Percentiles rank a stretch among this genome's conserved stretches.
Conservation (phyloP, 2,113 vertebrate species). For the Xenopus borealis region DNA sequence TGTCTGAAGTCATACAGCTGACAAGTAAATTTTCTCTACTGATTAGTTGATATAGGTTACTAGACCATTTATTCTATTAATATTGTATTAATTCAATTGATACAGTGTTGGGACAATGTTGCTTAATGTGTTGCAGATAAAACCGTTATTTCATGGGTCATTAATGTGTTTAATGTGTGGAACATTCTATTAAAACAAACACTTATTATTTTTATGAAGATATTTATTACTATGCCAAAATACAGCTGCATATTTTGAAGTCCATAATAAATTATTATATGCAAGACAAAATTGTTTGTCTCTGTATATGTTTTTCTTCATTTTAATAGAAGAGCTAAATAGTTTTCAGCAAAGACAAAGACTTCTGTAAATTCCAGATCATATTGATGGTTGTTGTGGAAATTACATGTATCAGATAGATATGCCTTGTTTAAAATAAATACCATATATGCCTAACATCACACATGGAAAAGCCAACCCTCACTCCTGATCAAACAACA, state of each 20-base stretch:
- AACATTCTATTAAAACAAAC: slow-evolving; percentile 70
- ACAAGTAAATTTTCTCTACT: no score
- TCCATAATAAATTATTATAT: slow-evolving; percentile 31
- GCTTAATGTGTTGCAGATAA: slow-evolving; percentile 70
- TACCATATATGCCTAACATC: no score
- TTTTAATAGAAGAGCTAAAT: slow-evolving; percentile 17
- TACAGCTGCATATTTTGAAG: slow-evolving; percentile 44
- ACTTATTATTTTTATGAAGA: slow-evolving; percentile 66
- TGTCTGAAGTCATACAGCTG: no score
- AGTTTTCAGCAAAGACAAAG: slow-evolving; percentile 22
- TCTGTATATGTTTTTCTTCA: slow-evolving; percentile 1
- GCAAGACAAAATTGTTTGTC: slow-evolving; percentile 27
- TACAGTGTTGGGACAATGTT: slow-evolving; percentile 61
- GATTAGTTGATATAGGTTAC: no score
- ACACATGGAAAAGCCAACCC: no score
- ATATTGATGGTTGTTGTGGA: slow-evolving; percentile 18
- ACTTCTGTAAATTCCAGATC: slow-evolving; percentile 20
- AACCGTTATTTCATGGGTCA: slow-evolving; percentile 77
- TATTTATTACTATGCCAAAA: slow-evolving; percentile 55
- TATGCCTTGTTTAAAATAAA: no score
- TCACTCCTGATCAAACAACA: no score
- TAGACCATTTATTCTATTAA: no score
- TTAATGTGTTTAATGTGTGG: slow-evolving; percentile 74
- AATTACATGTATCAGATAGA: slow-evolving; percentile 36
- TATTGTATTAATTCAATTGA: no score